Evolutionary conservation across 2,797 vertebrate genomes (phyloP).

Genomic region (Nothura maculosa): DNA sequence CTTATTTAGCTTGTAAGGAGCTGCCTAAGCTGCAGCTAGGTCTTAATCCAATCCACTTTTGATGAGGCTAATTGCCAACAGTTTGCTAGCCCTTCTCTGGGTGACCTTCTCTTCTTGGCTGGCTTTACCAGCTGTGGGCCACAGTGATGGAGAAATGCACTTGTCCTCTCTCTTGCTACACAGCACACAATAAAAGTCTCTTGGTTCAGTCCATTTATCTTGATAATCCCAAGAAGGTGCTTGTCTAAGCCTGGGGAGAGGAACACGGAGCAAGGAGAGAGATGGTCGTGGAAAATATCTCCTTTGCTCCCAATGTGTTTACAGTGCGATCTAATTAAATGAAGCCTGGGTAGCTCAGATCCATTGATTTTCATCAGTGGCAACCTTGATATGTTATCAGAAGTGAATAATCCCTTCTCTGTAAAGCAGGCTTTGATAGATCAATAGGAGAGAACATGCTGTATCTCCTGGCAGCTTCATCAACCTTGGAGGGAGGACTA

Average conservation of each 20-base stretch:
- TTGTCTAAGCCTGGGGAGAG: neutral
- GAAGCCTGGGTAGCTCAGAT: slow-evolving; percentile 27
- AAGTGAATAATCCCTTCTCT: slow-evolving; percentile 73
- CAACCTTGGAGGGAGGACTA: slow-evolving; percentile 59
- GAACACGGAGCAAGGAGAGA: neutral
- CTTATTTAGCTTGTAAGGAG: slow-evolving; percentile 61
- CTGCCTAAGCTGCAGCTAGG: slow-evolving; percentile 8
- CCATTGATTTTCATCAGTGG: slow-evolving; percentile 77
- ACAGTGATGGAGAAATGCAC: neutral
- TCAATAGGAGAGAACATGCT: slow-evolving; percentile 74
- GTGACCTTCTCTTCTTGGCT: neutral
- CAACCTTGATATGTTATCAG: slow-evolving; percentile 77
- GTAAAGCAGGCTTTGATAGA: slow-evolving; percentile 74
- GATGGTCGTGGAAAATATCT: slow-evolving; percentile 5
- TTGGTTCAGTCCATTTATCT: slow-evolving; percentile 7
- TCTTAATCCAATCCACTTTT: slow-evolving; percentile 37
- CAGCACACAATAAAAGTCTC: neutral
- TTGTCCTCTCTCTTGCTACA: neutral
- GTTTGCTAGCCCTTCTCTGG: neutral
- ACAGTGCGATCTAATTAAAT: slow-evolving; percentile 60
- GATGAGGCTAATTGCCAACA: slow-evolving; percentile 31
- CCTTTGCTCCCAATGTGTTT: slow-evolving; percentile 15
- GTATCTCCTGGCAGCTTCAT: slow-evolving; percentile 70
- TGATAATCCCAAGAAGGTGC: slow-evolving; percentile 9
- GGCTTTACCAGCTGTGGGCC: neutral